Evolutionary conservation across 37 sponge, comb jelly and placozoan genomes (phyloP), one percentile per base, ranked within the genome.

Genomic region (Beroe forskalii): DNA sequence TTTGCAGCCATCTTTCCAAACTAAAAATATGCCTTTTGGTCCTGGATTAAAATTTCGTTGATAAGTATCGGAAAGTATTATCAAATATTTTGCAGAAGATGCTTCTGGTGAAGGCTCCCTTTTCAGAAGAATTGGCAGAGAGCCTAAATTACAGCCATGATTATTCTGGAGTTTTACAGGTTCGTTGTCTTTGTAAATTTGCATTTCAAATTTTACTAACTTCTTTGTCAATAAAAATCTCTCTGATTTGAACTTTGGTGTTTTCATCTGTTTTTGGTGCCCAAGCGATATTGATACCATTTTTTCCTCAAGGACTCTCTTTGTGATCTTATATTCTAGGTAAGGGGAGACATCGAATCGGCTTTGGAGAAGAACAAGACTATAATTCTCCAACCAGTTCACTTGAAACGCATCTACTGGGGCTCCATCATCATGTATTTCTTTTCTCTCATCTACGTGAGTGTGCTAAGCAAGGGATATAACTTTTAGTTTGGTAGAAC

Each of bases 381-480:
- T 1, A 32, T 69, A 6, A 32, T 35, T 14, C 33, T 69, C 1
- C 35, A 32, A 1, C 72, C 72, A 14, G 38, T 69, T 2, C 38
- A 69, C 33, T 36, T 69, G 4, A 32, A 37, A 3, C 8, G 86
- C 0, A 12, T 80, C 27, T 80, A 80, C 48, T 80, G 86, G 86
- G 86, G 86, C 2, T 32, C 86, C 22, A 80, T 80, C 24, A 25
- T 80, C 44, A 80, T 80, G 86, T 80, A 80, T 48, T 80, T 80
- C 86, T 41, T 80, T 37, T 41, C 86, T 30, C 55, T 80, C 23
- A n/a, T 80, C 2, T 80, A 80, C 55, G 86, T 80, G 40, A 69
- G 72, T 69, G n/a, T n/a, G n/a, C n/a, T n/a, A n/a, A n/a, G n/a
- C n/a, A n/a, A n/a, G n/a, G n/a, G n/a, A n/a, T n/a, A n/a, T n/a